Base-by-base conservation (phyloP, 2,113 vertebrate genomes). In the Pyxicephalus adspersus region DNA sequence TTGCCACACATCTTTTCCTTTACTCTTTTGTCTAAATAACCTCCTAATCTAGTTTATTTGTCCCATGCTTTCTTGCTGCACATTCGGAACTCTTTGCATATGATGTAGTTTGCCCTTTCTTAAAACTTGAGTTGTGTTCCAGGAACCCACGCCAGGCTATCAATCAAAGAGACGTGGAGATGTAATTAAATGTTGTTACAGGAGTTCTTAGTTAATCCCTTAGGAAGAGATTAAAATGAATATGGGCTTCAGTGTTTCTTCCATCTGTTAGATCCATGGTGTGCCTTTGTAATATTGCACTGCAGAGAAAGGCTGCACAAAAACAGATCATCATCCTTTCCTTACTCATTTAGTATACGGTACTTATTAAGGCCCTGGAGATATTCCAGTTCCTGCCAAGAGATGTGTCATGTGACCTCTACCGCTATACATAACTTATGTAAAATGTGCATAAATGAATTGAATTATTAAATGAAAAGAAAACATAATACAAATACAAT, bases 131-230 rank as follows among this genome's bases (percentile, higher is more conserved):
- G 1, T 23, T 16, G 67, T 84, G 45, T 66, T 68, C 57, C 80
- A 68, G 3, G 61, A 58, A 77, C 68, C 77, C 61, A 74, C 18
- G 25, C 64, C 63, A 23, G 61, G 22, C 65, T 58, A 67, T 31
- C 81, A 74, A n/a, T 83, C 77, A 75, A 68, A 78, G 18, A 74
- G 76, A 84, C 8, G 4, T 2, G 23, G 50, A 31, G 22, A 51
- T 84, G 73, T 76, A 81, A 80, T 64, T 77, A 75, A 34, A 3
- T 0, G 6, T 80, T n/a, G 45, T 63, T 38, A 76, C 26, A 34
- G 52, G 73, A 23, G 68, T 55, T 55, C 64, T n/a, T 64, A 54
- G 65, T 83, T 80, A 64, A 84, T 72, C 54, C 29, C 79, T 67
- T 26, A 34, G 34, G 63, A 58, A 1, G 4, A 29, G 50, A 71